Evolutionary conservation across 1,140 invertebrate genomes (phyloP), one percentile per base, ranked within the genome.

Genomic region (Penaeus vannamei): DNA sequence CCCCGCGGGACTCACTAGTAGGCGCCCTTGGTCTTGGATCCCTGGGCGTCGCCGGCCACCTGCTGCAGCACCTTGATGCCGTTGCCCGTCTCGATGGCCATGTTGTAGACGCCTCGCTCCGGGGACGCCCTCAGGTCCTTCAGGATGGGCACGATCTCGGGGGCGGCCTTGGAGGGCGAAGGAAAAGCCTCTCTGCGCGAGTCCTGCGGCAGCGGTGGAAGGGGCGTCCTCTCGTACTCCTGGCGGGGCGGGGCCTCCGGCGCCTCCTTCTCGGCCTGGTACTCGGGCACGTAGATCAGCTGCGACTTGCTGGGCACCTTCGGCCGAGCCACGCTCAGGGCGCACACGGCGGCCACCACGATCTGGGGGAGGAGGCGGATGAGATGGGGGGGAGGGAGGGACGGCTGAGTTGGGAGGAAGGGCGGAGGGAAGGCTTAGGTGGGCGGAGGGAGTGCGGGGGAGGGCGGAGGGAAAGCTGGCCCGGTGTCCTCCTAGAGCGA

Each of bases 61-160:
- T 84, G 60, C 82, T 84, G 82, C 5, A 84, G 26, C 26, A 84
- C 46, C 59, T 53, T 84, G 60, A 84, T 84, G 4, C 82, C 82
- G 32, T 84, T 84, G 5, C 60, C 82, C 10, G 82, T 84, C 61
- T 84, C 82, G 26, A 84, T 62, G 22, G 61, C 82, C 82, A 84
- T 12, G 61, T 84, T 84, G 61, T 64, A 42, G 17, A 62, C 62
- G 60, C 82, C 82, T 19, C 20, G n/a, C n/a, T 19, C 61, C 0
- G 82, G 82, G 19, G 62, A 23, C 23, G 64, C n/a, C 82, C 82
- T 84, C 61, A 64, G 61, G 29, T 84, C 82, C 82, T 84, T 84
- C 26, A 84, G 60, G 14, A 84, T 84, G 17, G 82, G 61, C 17
- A 66, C 29, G 59, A 83, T 29, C 12, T 32, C 17, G 17, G 60